Percentiles rank a stretch among this genome's conserved stretches.
Conservation (phyloP, 2,113 vertebrate genomes). For the Podilymbus podiceps region DNA sequence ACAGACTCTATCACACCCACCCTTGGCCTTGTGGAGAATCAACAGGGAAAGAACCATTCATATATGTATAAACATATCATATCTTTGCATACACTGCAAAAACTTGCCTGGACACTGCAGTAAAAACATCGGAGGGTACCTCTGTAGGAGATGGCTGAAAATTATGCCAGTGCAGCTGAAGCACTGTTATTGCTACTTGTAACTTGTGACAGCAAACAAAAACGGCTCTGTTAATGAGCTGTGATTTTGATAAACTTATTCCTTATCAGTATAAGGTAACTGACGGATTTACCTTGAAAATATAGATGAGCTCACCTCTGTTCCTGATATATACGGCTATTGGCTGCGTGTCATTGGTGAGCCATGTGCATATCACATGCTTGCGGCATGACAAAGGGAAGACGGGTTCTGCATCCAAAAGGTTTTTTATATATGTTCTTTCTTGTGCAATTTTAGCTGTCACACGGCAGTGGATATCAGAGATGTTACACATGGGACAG, state of each 20-base stretch:
- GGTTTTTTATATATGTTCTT: not conserved
- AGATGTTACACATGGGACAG: not conserved
- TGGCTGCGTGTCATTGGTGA: not conserved
- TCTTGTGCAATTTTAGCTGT: slow-evolving; percentile 29
- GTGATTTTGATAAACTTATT: not conserved
- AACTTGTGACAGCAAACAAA: not conserved
- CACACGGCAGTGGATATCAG: slow-evolving; percentile 22
- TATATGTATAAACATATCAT: not conserved
- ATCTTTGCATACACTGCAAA: not conserved
- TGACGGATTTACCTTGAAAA: not conserved
- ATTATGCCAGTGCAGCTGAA: not conserved
- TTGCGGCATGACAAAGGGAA: slow-evolving; percentile 48
- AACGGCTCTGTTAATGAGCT: not conserved
- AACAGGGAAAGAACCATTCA: not conserved
- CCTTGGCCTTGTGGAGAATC: not conserved
- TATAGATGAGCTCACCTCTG: not conserved
- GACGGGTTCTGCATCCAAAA: not conserved
- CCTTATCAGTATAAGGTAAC: not conserved
- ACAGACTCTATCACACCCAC: not conserved
- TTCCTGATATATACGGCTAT: not conserved
- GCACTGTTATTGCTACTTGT: not conserved
- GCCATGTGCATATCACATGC: slow-evolving; percentile 51
- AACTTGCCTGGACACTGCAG: not conserved
- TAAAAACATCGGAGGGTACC: not conserved
- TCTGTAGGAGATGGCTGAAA: not conserved